Conservation (phyloP, 2,888 invertebrate genomes). For the Agrotis clavis region DNA sequence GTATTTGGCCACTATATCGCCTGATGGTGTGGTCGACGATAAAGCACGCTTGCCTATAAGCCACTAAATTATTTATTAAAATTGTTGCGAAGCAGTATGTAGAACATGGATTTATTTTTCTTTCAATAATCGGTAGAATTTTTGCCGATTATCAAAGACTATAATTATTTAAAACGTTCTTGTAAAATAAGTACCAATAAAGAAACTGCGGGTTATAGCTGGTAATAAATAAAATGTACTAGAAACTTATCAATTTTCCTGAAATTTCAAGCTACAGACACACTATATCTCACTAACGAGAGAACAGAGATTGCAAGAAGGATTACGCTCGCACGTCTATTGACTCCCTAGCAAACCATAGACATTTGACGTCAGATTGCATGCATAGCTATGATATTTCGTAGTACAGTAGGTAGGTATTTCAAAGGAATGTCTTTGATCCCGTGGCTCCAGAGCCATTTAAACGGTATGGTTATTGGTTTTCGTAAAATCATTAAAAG, state of each 20-base stretch:
- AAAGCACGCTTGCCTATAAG: too few relatives aligned
- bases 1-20: too few relatives aligned
- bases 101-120: too few relatives aligned
- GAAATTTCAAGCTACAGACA: slow-evolving; percentile 22
- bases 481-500: too few relatives aligned
- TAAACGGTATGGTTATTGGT: not conserved
- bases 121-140: too few relatives aligned
- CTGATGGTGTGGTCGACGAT: too few relatives aligned
- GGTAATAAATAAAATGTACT: not conserved
- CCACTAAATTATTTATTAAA: too few relatives aligned
- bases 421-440: slow-evolving; percentile 1
- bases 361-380: slow-evolving; percentile 64
- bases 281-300: slow-evolving; percentile 55
- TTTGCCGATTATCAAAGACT: too few relatives aligned
- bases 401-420: not conserved
- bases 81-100: not conserved
- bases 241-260: slow-evolving; percentile 11
- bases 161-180: too few relatives aligned
- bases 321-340: slow-evolving; percentile 64
- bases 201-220: too few relatives aligned
- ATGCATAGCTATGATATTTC: slow-evolving; percentile 47
- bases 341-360: slow-evolving; percentile 52
- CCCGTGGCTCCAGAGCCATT: not conserved
- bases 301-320: slow-evolving; percentile 66
- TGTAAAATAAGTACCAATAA: too few relatives aligned